Conservation (phyloP, 2,888 invertebrate species). For the Eueremaeus valkanovi region DNA sequence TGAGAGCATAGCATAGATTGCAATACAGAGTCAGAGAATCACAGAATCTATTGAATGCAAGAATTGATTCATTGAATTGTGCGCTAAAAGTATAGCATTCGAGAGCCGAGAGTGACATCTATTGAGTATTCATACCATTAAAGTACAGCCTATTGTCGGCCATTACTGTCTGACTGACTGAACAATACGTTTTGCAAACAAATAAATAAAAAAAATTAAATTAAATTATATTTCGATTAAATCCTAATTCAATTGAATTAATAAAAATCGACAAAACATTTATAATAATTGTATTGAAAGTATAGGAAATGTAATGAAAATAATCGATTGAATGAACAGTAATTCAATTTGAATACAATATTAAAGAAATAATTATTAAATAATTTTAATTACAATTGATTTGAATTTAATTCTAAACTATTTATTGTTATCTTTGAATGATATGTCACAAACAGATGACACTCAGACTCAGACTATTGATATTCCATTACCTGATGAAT, state of each 20-base stretch:
- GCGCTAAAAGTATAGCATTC: no score
- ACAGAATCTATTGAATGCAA: no score
- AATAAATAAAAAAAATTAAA: not conserved
- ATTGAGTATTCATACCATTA: not conserved
- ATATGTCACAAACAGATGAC: constrained; percentile 25
- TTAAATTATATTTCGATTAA: not conserved
- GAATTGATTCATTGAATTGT: no score
- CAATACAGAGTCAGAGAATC: no score
- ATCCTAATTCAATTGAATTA: not conserved
- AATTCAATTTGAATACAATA: constrained; percentile 11
- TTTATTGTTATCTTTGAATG: constrained; percentile 12
- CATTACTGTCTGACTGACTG: no score
- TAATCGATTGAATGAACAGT: constrained; percentile 17
- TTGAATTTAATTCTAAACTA: not conserved
- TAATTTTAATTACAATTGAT: no score
- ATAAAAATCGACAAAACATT: not conserved
- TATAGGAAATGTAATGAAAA: no score
- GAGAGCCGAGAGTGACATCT: not conserved
- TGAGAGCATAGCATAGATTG: no score
- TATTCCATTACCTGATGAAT: constrained; percentile 14
- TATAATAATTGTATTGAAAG: not conserved
- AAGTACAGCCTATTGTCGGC: not conserved
- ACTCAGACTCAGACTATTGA: constrained; percentile 14
- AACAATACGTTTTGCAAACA: not conserved
- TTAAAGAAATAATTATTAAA: not conserved